Conservation (phyloP, 23 tunicate species). For the Halocynthia roretzi region DNA sequence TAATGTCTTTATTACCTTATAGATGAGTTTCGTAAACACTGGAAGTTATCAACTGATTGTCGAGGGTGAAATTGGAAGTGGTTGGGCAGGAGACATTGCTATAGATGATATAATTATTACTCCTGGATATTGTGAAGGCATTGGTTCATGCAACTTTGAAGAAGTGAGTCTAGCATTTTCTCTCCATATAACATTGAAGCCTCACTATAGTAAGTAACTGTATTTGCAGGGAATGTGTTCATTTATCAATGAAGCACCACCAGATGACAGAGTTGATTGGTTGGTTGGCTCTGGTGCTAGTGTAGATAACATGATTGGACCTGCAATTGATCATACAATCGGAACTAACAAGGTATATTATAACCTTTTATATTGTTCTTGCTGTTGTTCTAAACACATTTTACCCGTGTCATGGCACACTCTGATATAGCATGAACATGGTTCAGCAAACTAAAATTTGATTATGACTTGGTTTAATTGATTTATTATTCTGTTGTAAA, state of each 20-base stretch:
- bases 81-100: conserved; percentile 67
- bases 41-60: conserved; percentile 67
- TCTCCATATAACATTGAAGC: too few relatives aligned
- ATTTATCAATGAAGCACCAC: conserved; percentile 37
- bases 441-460: too few relatives aligned
- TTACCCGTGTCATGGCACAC: too few relatives aligned
- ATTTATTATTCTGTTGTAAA: too few relatives aligned
- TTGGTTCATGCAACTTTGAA: conserved; percentile 78
- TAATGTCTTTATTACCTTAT: neutral
- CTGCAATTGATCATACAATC: conserved; percentile 50
- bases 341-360: conserved; percentile 22
- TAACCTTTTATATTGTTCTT: neutral
- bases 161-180: conserved; percentile 26
- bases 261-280: conserved; percentile 75
- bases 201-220: neutral
- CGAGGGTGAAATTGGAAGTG: conserved; percentile 66
- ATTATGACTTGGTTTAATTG: too few relatives aligned
- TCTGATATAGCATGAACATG: too few relatives aligned
- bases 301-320: conserved; percentile 39
- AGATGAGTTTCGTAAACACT: conserved; percentile 49
- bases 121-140: conserved; percentile 62
- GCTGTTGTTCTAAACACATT: too few relatives aligned
- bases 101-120: conserved; percentile 80
- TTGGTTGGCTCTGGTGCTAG: conserved; percentile 47
- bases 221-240: conserved; percentile 54